Conservation (phyloP, 2,888 invertebrate genomes). For the Melipona beecheii region DNA sequence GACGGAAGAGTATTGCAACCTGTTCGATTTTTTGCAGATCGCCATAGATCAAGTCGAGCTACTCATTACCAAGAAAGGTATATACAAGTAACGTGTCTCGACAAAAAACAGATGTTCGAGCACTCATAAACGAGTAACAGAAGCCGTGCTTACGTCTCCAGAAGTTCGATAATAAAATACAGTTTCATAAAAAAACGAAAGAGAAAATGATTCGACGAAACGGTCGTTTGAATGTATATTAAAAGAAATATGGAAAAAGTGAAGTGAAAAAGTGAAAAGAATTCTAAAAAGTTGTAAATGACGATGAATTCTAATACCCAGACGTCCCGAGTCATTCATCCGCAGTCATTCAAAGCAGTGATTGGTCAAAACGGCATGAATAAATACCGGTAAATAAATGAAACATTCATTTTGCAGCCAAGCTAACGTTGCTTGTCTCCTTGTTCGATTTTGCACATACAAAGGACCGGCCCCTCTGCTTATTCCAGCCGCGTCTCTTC, state of each 20-base stretch:
- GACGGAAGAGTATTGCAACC: neutral
- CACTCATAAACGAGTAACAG: neutral
- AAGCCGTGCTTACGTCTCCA: neutral
- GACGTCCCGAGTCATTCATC: neutral
- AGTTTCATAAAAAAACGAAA: neutral
- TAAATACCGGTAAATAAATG: conserved; percentile 43
- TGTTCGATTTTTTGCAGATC: neutral
- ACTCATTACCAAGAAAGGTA: conserved; percentile 7
- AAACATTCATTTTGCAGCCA: conserved; percentile 45
- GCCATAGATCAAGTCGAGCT: neutral
- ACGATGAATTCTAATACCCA: neutral
- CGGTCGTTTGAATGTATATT: neutral
- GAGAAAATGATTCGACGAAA: neutral
- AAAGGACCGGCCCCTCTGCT: conserved; percentile 58
- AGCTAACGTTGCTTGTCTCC: conserved; percentile 29
- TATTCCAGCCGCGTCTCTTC: conserved; percentile 72
- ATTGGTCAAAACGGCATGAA: conserved; percentile 8
- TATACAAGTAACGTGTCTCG: neutral
- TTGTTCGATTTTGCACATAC: conserved; percentile 55
- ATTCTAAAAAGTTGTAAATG: neutral
- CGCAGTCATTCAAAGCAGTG: neutral
- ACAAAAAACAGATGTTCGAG: conserved; percentile 27
- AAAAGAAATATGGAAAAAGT: neutral
- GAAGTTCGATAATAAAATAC: neutral
- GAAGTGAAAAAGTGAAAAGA: neutral